Evolutionary conservation across 2,797 vertebrate species (phyloP).

Genomic region (Sandelia bainsii): DNA sequence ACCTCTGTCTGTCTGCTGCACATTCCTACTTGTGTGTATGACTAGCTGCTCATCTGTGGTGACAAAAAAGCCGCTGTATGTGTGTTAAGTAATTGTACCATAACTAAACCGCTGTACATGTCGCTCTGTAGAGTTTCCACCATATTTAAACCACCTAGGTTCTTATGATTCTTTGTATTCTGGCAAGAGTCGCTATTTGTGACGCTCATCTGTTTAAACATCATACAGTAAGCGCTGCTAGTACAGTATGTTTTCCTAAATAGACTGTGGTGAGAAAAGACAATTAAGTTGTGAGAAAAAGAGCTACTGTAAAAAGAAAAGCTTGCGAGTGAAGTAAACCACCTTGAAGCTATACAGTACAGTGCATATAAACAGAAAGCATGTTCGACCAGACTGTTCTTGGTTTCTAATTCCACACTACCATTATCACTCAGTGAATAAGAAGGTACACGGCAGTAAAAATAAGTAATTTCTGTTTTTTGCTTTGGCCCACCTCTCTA

Average conservation of each 20-base stretch:
- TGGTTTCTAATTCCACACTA: constrained; percentile 63
- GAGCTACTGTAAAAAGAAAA: constrained; percentile 47
- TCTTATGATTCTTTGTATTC: constrained; percentile 26
- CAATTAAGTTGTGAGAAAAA: constrained; percentile 19
- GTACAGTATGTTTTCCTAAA: constrained; percentile 31
- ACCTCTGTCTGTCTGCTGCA: constrained; percentile 21
- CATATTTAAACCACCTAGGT: constrained; percentile 19
- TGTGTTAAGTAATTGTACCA: constrained; percentile 16
- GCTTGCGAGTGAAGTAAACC: constrained; percentile 13
- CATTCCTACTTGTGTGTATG: constrained; percentile 18
- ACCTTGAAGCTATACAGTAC: constrained; percentile 22
- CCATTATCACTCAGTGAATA: constrained; percentile 77
- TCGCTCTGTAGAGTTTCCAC: constrained; percentile 11
- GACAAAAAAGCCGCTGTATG: constrained; percentile 19
- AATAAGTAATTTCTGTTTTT: constrained; percentile 79
- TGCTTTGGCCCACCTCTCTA: constrained; percentile 76
- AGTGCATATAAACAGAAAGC: constrained; percentile 34
- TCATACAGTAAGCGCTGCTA: constrained; percentile 17
- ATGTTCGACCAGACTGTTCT: constrained; percentile 62
- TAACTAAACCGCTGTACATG: constrained; percentile 19
- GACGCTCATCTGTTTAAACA: constrained; percentile 5
- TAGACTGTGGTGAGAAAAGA: constrained; percentile 20
- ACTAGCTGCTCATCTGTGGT: constrained; percentile 20
- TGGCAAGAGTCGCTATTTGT: constrained; percentile 27
- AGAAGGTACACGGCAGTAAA: constrained; percentile 72